Evolutionary conservation across 2,888 invertebrate species (phyloP), one percentile per base, ranked within the genome.

Genomic region (Caenorhabditis macrosperma): DNA sequence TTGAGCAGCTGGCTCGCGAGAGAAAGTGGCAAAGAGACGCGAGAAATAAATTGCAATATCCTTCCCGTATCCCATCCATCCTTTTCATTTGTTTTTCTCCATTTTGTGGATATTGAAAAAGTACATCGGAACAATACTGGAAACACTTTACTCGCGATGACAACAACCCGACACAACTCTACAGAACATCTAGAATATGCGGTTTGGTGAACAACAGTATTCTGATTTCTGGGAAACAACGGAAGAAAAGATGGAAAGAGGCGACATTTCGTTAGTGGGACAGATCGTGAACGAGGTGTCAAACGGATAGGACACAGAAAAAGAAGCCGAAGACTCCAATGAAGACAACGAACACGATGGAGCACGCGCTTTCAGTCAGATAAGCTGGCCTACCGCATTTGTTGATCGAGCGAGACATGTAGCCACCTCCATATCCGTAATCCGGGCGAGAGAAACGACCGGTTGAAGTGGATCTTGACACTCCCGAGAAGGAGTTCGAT

Each of bases 371-470:
- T 71, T 79, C 79, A 60, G 54, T 57, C 41, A 67, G 20, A 67
- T 48, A 68, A 69, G 38, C n/a, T 48, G 77, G 60, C 77, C 67
- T 83, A 89, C 88, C 87, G 44, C 86, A 86, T 81, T 88, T 85
- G 72, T 85, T 86, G 67, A 89, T 82, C 22, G 87, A 87, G 44
- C 87, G 82, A n/a, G 88, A 82, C 89, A 89, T 89, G 78, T 84
- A 89, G 30, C 89, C 89, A 41, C 89, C 88, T 15, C 88, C 88
- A 61, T 89, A 89, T 55, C 89, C 88, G 59, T 88, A 88, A 2
- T 81, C 79, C 15, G 87, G 84, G 54, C 84, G 80, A 10, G 87
- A 81, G 72, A 83, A 86, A 15, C 84, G 82, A n/a, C 61, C 68
- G 24, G 72, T 63, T 4, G 85, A 82, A 6, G 83, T 68, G 22